A percentile compares a stretch with the other conserved stretches of the same genome.
Conservation (phyloP, 2,888 invertebrate species). For the Acanthosepion lycidas region DNA sequence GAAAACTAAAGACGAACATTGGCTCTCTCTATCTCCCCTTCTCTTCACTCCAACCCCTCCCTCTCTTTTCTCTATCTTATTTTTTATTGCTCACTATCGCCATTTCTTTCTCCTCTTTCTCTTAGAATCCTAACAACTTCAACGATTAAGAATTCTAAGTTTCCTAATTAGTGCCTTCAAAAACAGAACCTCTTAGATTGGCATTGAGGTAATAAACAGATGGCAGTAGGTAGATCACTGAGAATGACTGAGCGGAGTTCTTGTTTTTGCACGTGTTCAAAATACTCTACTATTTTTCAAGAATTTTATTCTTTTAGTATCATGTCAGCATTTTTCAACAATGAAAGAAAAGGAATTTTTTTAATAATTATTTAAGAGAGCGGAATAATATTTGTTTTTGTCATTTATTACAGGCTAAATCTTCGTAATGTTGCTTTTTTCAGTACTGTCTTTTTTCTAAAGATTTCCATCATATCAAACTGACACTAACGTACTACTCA, state of each 20-base stretch:
- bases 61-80: not conserved
- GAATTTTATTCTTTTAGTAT: not conserved
- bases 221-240: not conserved
- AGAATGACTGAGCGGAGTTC: not conserved
- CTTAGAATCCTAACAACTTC: not conserved
- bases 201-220: not conserved
- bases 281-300: not conserved
- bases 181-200: not conserved
- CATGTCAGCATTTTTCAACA: not conserved
- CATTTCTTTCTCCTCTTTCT: too few species aligned
- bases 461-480: too few species aligned
- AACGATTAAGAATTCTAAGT: not conserved
- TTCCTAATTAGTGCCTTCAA: not conserved
- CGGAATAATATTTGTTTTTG: not conserved
- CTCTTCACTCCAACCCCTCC: not conserved
- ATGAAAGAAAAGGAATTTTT: not conserved
- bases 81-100: not conserved
- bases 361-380: not conserved
- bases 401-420: too few species aligned
- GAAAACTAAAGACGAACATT: not conserved
- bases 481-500: too few species aligned
- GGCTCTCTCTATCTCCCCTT: not conserved
- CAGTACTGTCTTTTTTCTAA: too few species aligned
- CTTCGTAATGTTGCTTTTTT: too few species aligned
- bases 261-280: not conserved